Conservation (phyloP, 1,140 invertebrate species). For the Goniozus legneri region DNA sequence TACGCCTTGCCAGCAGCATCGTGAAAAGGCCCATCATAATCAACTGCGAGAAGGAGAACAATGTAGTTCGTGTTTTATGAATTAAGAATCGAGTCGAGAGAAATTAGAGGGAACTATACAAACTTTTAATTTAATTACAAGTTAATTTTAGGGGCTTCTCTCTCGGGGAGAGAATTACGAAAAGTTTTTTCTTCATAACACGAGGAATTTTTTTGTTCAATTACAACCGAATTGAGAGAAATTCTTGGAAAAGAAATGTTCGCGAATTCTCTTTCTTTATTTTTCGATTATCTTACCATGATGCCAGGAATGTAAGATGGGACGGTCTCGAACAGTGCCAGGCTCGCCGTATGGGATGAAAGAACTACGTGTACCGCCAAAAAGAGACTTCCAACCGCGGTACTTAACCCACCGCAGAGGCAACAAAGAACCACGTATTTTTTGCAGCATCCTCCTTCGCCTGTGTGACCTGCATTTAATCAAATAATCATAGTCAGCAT, state of each 20-base stretch:
- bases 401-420: conserved; percentile 68
- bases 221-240: too few species aligned
- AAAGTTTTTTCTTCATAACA: too few species aligned
- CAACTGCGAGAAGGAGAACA: conserved; percentile 56
- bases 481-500: too few species aligned
- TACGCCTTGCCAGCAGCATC: conserved; percentile 76
- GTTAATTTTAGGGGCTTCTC: too few species aligned
- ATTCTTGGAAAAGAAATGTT: too few species aligned
- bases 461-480: conserved; percentile 30
- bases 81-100: too few species aligned
- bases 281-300: conserved; percentile 68
- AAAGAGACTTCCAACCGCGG: conserved; percentile 70
- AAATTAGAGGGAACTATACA: too few species aligned
- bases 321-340: conserved; percentile 80
- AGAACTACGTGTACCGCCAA: conserved; percentile 73
- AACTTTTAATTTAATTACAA: too few species aligned
- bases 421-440: conserved; percentile 78
- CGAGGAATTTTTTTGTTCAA: too few species aligned
- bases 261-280: too few species aligned
- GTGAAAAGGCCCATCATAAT: conserved; percentile 82
- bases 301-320: conserved; percentile 78
- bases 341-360: conserved; percentile 73
- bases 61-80: too few species aligned
- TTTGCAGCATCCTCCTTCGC: conserved; percentile 47
- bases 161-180: too few species aligned